Percentiles rank a stretch among this genome's conserved stretches.
These are phyloP conservation scores for Lichenostomus cassidix DNA, from an alignment of 2,113 vertebrate genomes.

Conservation along the genomic window DNA sequence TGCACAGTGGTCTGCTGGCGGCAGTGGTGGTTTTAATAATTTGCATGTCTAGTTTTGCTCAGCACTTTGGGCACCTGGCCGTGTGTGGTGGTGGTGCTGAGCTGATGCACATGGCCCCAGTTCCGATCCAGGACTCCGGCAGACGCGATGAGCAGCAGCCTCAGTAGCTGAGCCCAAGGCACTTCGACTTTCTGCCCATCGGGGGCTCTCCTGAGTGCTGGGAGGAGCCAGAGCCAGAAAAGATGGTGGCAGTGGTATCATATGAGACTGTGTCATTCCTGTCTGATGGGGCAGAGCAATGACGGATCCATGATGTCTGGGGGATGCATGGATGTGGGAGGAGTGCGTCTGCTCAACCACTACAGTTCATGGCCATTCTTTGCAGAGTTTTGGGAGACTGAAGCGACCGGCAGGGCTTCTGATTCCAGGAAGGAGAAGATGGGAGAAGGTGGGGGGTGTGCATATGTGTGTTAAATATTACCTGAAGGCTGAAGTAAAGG, in stretches of 20 bases:
- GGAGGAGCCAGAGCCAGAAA: neutral
- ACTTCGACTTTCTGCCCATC: neutral
- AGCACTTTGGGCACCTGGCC: neutral
- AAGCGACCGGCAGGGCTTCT: neutral
- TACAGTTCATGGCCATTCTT: neutral
- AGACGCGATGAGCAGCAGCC: neutral
- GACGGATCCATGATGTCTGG: too few relatives aligned
- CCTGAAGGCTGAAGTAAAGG: neutral
- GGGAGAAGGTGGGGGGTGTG: rapidly evolving
- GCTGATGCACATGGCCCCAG: rapidly evolving
- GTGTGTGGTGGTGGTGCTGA: neutral
- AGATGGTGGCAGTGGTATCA: neutral
- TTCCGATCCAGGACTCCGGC: neutral
- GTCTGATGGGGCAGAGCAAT: neutral
- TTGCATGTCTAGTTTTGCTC: neutral
- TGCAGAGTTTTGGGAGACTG: neutral
- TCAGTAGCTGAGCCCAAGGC: neutral
- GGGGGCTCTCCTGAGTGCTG: neutral
- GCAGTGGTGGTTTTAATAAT: neutral
- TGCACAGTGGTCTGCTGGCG: neutral
- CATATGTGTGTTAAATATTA: neutral
- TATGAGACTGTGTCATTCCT: neutral
- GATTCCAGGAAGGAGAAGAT: neutral
- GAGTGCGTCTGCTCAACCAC: rapidly evolving
- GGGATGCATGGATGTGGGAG: neutral